Percentiles rank a stretch among this genome's conserved stretches.
Conservation (phyloP, 92 coral and sea anemone genomes). For the Porites cylindrica region DNA sequence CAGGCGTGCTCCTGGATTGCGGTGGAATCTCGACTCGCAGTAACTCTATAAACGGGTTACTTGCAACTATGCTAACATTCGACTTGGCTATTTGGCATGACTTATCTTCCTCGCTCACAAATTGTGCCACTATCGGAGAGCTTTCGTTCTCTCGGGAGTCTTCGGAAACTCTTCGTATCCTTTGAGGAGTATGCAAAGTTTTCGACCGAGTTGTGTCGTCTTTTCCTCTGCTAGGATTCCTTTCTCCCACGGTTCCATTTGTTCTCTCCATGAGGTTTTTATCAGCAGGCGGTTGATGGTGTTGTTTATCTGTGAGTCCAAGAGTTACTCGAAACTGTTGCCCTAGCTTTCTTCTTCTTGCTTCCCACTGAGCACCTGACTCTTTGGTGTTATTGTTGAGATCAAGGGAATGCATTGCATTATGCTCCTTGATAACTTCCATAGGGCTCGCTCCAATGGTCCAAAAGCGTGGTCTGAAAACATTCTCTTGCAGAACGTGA, state of each 20-base stretch:
- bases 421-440: conserved; percentile 36
- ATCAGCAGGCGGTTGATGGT: not conserved
- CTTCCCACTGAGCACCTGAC: not conserved
- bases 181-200: conserved; percentile 27
- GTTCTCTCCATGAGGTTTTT: not conserved
- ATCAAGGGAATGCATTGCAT: not conserved
- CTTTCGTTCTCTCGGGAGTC: conserved; percentile 27
- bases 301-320: conserved; percentile 6
- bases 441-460: conserved; percentile 37
- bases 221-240: not conserved
- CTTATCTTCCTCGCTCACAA: conserved; percentile 31
- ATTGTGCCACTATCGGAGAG: conserved; percentile 50
- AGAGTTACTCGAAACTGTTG: conserved; percentile 19
- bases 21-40: conserved; percentile 4
- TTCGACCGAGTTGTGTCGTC: conserved; percentile 25
- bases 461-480: conserved; percentile 71
- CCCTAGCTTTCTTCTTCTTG: not conserved
- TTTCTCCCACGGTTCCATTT: not conserved
- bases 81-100: not conserved
- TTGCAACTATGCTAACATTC: not conserved
- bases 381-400: conserved; percentile 21
- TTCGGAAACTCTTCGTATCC: conserved; percentile 50
- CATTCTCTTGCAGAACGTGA: conserved; percentile 54
- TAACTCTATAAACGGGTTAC: conserved; percentile 10
- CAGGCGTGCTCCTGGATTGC: conserved; percentile 17